phyloP scores from a whole-genome alignment of 2,797 vertebrate genomes.

The Phoxinus dragarum region DNA sequence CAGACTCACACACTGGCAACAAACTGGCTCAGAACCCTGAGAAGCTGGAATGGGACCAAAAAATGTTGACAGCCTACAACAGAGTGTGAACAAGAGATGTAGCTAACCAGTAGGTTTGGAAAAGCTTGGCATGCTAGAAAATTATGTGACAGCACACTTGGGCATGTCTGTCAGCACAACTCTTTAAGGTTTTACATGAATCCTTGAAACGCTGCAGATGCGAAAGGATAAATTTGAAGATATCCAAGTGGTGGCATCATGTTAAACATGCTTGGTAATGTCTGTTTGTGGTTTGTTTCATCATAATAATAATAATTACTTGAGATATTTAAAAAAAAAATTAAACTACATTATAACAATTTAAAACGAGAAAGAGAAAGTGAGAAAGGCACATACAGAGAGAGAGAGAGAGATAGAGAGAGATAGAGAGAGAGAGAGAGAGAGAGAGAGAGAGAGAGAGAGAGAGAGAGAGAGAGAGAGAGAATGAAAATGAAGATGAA shows the following conservation, averaged over 20 bases:
- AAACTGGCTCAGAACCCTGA: slow-evolving; percentile 1
- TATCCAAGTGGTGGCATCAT: neutral
- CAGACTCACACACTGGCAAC: slow-evolving; percentile 22
- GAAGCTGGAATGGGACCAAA: slow-evolving; percentile 36
- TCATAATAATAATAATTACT: neutral
- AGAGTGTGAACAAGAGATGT: slow-evolving; percentile 6
- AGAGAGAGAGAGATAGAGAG: neutral
- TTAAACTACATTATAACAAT: neutral
- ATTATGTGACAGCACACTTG: slow-evolving; percentile 8
- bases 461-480: neutral
- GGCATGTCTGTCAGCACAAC: slow-evolving; percentile 31
- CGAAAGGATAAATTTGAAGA: neutral
- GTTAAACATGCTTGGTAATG: neutral
- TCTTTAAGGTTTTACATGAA: neutral
- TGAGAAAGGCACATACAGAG: neutral
- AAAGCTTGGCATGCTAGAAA: slow-evolving; percentile 19
- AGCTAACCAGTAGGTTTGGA: slow-evolving; percentile 5
- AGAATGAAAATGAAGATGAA: neutral
- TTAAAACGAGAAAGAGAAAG: slow-evolving; percentile 5
- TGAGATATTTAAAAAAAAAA: neutral
- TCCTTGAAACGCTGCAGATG: slow-evolving; percentile 14
- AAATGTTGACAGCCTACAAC: slow-evolving; percentile 41
- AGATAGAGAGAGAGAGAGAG: neutral
- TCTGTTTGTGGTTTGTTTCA: neutral
- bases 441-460: neutral